Conservation (phyloP, 2,113 vertebrate genomes). For the Gnathonemus longibarbis region DNA sequence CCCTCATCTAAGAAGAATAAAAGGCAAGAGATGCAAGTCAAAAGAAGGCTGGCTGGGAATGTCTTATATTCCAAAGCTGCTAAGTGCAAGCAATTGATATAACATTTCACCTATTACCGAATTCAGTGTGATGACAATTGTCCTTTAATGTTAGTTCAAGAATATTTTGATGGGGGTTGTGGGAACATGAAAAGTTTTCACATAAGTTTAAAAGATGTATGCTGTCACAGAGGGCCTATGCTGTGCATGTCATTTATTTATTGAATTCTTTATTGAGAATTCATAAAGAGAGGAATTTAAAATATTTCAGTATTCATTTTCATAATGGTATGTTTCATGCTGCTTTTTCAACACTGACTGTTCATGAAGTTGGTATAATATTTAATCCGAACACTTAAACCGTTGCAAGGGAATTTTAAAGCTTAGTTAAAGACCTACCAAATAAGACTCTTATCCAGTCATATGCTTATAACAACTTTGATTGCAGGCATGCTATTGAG, state of each 20-base stretch:
- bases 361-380: constrained; percentile 33
- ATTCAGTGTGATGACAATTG: background rate
- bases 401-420: constrained; percentile 48
- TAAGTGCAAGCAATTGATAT: background rate
- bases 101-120: background rate
- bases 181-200: background rate
- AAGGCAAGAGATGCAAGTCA: background rate
- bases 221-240: background rate
- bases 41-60: background rate
- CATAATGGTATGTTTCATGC: background rate
- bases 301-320: background rate
- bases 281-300: background rate
- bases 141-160: background rate
- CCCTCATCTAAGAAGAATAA: background rate
- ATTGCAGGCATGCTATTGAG: constrained; percentile 35
- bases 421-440: constrained; percentile 51
- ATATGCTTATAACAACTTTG: constrained; percentile 49
- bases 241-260: background rate
- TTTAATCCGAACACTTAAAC: constrained; percentile 32
- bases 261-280: background rate
- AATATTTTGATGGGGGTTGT: background rate
- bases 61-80: background rate
- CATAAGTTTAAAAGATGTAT: background rate
- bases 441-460: constrained; percentile 57
- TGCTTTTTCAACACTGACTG: background rate